Conservation (phyloP, 2,113 vertebrate species). For the Montifringilla adamsi region DNA sequence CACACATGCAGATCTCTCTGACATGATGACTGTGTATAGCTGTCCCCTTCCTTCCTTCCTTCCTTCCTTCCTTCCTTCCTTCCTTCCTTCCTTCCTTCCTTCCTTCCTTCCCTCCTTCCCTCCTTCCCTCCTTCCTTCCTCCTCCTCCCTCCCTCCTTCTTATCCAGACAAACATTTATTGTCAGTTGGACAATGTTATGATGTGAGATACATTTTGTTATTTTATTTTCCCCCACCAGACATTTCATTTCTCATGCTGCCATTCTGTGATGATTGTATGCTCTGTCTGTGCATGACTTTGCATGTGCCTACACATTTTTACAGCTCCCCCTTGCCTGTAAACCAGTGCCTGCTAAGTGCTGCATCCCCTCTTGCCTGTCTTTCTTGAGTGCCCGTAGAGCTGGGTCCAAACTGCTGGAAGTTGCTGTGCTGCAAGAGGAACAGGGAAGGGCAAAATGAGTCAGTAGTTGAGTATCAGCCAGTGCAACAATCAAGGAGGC, state of each 20-base stretch:
- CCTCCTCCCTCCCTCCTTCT: not conserved
- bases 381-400: not conserved
- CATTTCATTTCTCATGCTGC: not conserved
- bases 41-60: not conserved
- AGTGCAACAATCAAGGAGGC: not conserved
- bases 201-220: not conserved
- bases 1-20: not conserved
- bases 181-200: not conserved
- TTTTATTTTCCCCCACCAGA: not conserved
- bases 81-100: no score
- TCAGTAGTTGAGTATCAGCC: not conserved
- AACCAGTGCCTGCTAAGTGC: not conserved
- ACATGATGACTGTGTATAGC: not conserved
- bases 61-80: no score
- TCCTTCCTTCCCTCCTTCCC: no score
- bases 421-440: not conserved
- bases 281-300: not conserved
- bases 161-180: not conserved
- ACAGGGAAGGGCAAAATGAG: not conserved
- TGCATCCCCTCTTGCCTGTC: not conserved
- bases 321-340: not conserved
- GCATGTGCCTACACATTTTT: not conserved
- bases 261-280: not conserved
- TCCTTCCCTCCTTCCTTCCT: not conserved
- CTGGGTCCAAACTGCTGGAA: not conserved